Conservation (phyloP, 2,888 invertebrate genomes). For the Acanthosepion esculentum region DNA sequence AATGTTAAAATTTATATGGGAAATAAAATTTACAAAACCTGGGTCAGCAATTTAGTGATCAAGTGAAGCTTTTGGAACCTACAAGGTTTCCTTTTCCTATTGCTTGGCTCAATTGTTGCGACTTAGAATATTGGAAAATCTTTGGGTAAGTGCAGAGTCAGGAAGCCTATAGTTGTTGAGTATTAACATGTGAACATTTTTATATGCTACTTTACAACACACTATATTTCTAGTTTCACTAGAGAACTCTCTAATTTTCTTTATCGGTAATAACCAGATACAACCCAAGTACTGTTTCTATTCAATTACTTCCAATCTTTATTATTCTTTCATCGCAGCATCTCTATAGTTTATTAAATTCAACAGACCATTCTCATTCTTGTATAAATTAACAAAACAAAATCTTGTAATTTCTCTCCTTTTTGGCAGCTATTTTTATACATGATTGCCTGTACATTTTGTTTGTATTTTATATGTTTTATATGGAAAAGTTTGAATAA, state of each 20-base stretch:
- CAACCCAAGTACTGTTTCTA: not conserved
- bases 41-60: too few relatives aligned
- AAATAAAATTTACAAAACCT: too few relatives aligned
- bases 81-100: too few relatives aligned
- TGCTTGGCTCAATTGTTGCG: too few relatives aligned
- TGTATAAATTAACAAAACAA: not conserved
- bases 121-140: too few relatives aligned
- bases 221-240: not conserved
- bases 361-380: not conserved
- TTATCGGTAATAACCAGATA: not conserved
- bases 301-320: not conserved
- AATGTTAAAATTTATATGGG: too few relatives aligned
- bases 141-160: not conserved
- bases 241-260: not conserved
- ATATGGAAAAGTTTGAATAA: not conserved
- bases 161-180: not conserved
- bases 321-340: not conserved
- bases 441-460: slow-evolving; percentile 43
- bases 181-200: not conserved
- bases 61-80: too few relatives aligned
- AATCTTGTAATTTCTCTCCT: not conserved
- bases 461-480: not conserved
- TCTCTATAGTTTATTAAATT: not conserved
- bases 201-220: not conserved
- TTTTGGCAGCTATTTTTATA: not conserved